A percentile compares a stretch with the other conserved stretches of the same genome.
Conservation (phyloP, 2,797 vertebrate genomes). For the Girardinus metallicus region DNA sequence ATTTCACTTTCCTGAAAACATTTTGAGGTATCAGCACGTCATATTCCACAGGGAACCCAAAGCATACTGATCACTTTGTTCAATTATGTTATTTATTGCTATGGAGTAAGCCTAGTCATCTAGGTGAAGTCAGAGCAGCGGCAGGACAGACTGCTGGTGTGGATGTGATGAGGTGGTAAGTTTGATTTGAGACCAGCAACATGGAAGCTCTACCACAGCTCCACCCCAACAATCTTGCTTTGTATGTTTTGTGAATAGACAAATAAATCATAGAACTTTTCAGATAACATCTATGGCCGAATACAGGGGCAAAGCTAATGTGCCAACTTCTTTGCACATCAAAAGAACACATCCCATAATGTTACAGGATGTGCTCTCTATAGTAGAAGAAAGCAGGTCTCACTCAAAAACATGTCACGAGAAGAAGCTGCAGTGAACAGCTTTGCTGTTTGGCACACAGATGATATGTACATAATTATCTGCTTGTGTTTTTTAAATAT, state of each 20-base stretch:
- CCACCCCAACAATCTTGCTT: not conserved
- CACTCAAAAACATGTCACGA: conserved; percentile 5
- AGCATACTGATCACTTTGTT: not conserved
- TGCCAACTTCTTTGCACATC: not conserved
- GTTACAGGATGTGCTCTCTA: conserved; percentile 9
- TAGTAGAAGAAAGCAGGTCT: not conserved
- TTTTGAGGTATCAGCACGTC: not conserved
- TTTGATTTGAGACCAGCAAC: not conserved
- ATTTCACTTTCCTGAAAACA: not conserved
- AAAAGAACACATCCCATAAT: not conserved
- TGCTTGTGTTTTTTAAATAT: conserved; percentile 22
- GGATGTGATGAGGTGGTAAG: not conserved
- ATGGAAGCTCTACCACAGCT: not conserved
- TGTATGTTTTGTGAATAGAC: not conserved
- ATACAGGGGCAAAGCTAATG: not conserved
- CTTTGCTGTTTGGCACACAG: conserved; percentile 70
- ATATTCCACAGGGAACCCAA: not conserved
- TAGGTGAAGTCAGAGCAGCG: not conserved
- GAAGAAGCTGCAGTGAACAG: conserved; percentile 31
- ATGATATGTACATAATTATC: conserved; percentile 51
- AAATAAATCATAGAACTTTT: not conserved
- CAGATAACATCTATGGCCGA: not conserved
- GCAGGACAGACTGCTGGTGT: not conserved
- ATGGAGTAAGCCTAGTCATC: not conserved
- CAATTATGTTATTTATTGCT: not conserved